phyloP scores from a whole-genome alignment of 30 jellyfish, hydroid and myxozoan species.

The Phacellophora camtschatica region DNA sequence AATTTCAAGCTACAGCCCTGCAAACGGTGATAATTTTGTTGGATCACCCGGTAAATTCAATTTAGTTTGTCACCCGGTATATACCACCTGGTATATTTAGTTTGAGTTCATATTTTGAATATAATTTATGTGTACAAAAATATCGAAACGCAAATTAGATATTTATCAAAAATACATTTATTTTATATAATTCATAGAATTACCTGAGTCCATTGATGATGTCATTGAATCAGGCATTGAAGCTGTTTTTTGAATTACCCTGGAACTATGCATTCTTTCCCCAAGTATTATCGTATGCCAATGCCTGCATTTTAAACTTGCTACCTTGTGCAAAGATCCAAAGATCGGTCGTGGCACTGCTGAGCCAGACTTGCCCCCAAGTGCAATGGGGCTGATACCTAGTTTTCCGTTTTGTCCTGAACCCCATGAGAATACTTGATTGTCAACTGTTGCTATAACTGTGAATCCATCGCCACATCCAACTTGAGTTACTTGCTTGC shows the following conservation, averaged over 20 bases:
- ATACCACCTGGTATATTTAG: no score
- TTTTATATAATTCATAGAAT: no score
- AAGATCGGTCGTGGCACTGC: constrained; percentile 90
- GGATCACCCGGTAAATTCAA: no score
- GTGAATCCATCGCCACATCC: constrained; percentile 94
- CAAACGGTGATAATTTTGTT: no score
- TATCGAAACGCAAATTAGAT: no score
- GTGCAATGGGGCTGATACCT: constrained; percentile 64
- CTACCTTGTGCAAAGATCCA: constrained; percentile 92
- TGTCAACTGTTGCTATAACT: constrained; percentile 80
- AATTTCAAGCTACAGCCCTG: no score
- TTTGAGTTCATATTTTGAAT: no score
- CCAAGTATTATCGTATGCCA: constrained; percentile 85
- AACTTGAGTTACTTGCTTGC: constrained; percentile 67
- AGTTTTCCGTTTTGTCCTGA: constrained; percentile 80
- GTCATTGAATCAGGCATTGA: constrained; percentile 62
- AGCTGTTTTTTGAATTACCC: constrained; percentile 61
- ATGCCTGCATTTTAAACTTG: constrained; percentile 72
- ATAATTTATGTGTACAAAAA: no score
- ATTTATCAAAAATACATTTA: no score
- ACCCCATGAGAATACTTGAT: constrained; percentile 89
- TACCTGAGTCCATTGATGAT: constrained; percentile 42
- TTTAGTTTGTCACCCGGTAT: no score
- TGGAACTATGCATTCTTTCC: constrained; percentile 66
- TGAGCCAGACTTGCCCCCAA: constrained; percentile 56